A percentile compares a stretch with the other conserved stretches of the same genome.
These are phyloP conservation scores for Bufotes viridis DNA, from an alignment of 2,797 vertebrate species.

Conservation along the genomic window DNA sequence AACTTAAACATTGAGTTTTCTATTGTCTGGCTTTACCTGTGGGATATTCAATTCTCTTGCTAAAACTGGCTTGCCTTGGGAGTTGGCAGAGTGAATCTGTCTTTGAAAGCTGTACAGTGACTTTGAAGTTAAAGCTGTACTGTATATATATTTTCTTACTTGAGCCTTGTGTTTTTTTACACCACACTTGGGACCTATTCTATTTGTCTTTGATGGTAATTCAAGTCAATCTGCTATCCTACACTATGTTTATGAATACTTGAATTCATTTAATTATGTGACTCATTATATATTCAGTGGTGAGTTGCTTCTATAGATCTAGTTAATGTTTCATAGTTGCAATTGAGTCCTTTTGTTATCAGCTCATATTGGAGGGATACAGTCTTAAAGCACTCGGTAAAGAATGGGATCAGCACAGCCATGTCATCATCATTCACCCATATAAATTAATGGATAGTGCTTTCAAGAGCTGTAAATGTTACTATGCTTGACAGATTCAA, in stretches of 20 bases:
- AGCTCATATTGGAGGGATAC: neutral
- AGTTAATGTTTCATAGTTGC: neutral
- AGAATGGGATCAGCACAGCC: conserved; percentile 30
- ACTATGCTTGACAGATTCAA: conserved; percentile 54
- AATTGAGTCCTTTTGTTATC: neutral
- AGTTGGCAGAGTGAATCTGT: conserved; percentile 57
- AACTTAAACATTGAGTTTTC: conserved; percentile 51
- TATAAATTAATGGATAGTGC: conserved; percentile 52
- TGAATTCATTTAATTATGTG: neutral
- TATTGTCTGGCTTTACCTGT: conserved; percentile 46
- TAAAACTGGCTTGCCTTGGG: conserved; percentile 59
- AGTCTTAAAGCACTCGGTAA: conserved; percentile 2
- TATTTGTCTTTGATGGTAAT: conserved; percentile 6
- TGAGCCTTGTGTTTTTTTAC: conserved; percentile 43
- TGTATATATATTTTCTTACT: conserved; percentile 52
- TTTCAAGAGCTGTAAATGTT: conserved; percentile 53
- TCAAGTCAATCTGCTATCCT: neutral
- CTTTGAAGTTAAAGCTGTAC: conserved; percentile 54
- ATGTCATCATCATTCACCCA: conserved; percentile 46
- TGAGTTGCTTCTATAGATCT: neutral
- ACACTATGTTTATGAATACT: neutral
- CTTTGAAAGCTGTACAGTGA: conserved; percentile 55
- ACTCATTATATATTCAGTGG: neutral
- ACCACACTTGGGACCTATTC: conserved; percentile 10
- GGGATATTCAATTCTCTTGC: conserved; percentile 58